These are phyloP conservation scores for Nasua narica DNA, from an alignment of 2,797 vertebrate genomes.

Conservation along the genomic window DNA sequence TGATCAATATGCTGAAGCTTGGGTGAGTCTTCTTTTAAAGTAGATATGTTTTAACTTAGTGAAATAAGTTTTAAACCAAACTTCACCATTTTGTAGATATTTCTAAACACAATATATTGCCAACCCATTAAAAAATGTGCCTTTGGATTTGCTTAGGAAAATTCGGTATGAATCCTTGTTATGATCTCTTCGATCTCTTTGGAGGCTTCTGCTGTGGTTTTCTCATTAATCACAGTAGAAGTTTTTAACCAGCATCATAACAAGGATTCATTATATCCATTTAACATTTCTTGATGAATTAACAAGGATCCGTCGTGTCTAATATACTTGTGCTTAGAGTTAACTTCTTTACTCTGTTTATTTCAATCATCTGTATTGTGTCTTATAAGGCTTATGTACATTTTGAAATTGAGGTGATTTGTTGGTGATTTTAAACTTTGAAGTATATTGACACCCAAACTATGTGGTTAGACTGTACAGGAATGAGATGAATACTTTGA, in stretches of 20 bases:
- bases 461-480: neutral
- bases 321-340: neutral
- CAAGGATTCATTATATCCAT: neutral
- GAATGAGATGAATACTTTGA: neutral
- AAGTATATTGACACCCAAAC: neutral
- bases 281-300: neutral
- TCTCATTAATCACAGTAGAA: conserved; percentile 3
- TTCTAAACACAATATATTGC: conserved; percentile 40
- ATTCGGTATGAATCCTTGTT: neutral
- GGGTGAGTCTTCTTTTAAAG: conserved; percentile 86
- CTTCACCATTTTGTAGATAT: neutral
- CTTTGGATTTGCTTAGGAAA: neutral
- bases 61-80: conserved; percentile 28
- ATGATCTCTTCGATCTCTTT: neutral
- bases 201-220: conserved; percentile 12
- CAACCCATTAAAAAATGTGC: neutral
- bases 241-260: neutral
- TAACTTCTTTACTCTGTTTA: conserved; percentile 32
- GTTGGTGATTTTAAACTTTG: conserved; percentile 39
- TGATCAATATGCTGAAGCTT: conserved; percentile 99
- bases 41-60: conserved; percentile 26
- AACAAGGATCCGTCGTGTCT: neutral
- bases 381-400: neutral
- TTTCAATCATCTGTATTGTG: neutral
- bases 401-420: neutral